phyloP scores from a whole-genome alignment of 35 echinoderm and acorn worm species.

The Ptychodera flava region DNA sequence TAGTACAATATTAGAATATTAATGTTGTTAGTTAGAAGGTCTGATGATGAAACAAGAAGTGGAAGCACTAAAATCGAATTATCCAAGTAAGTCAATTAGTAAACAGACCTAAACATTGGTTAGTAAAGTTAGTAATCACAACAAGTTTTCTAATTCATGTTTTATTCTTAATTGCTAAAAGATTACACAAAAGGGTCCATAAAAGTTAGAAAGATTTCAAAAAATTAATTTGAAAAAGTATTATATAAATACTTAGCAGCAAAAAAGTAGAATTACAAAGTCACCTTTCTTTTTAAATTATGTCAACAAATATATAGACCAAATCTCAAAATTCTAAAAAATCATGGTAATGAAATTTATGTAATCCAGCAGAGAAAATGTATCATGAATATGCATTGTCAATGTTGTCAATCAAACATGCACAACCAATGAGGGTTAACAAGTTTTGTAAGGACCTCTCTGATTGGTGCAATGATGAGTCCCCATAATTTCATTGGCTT shows the following conservation, averaged over 20 bases:
- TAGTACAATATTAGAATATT: not conserved
- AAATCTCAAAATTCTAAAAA: not conserved
- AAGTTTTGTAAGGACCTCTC: too few relatives aligned
- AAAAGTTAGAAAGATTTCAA: not conserved
- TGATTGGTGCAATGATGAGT: too few relatives aligned
- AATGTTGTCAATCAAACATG: not conserved
- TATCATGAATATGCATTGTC: not conserved
- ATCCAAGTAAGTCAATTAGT: not conserved
- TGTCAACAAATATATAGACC: not conserved
- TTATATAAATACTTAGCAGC: not conserved
- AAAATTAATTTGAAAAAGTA: not conserved
- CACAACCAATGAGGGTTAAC: too few relatives aligned
- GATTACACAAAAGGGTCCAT: not conserved
- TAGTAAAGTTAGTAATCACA: not conserved
- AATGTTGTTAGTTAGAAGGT: not conserved
- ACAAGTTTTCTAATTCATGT: not conserved
- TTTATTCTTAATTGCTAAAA: not conserved
- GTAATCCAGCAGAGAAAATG: not conserved
- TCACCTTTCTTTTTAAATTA: not conserved
- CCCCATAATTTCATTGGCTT: not conserved
- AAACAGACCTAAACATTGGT: not conserved
- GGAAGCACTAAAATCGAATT: not conserved
- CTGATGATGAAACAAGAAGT: too few relatives aligned
- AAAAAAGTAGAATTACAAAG: slow-evolving; percentile 2
- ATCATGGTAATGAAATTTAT: not conserved